Base-by-base conservation (phyloP, 1,140 invertebrate species). In the Drosophila biarmipes region DNA sequence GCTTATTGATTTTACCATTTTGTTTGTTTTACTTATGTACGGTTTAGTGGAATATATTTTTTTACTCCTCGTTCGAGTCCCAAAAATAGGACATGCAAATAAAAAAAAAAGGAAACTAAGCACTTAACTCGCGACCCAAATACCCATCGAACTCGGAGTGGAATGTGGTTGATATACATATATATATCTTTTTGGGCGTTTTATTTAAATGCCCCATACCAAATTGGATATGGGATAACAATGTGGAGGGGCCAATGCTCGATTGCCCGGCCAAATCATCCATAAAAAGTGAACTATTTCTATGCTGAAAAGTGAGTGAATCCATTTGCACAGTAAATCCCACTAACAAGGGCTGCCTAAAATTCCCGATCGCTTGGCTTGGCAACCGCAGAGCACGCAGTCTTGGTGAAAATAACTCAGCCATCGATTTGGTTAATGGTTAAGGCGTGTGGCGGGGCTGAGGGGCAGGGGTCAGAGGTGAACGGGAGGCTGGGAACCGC, bases 361-460 rank as follows among this genome's bases (percentile, higher is more conserved):
- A 24, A 6, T 24, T 24, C 24, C 31, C 10, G 7, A 34, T 17
- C 6, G 51, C 31, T 62, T 12, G 4, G 43, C 10, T 55, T 14
- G 7, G 11, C 12, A 46, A 55, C 66, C 66, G 21, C 66, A 48
- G n/a, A 15, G 17, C 24, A 12, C 12, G 6, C 0, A 68, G 73
- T 62, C 73, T 59, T 52, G 10, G 7, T 15, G 38, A 7, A 54
- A 69, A 49, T 74, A 54, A 57, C 40, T 56, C 78, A 64, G 34
- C 31, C 66, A 73, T 77, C 72, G 58, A 72, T 73, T 75, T 62
- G 74, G 74, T 59, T 74, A 71, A 82, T 74, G 68, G 76, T 43
- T 21, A 48, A 68, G 19, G 10, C 42, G 19, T 24, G 14, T 6
- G 24, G 43, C n/a, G n/a, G n/a, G n/a, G n/a, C n/a, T 67, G 14